Evolutionary conservation across 2,888 invertebrate species (phyloP).

Genomic region (Drosophila meridionalis): DNA sequence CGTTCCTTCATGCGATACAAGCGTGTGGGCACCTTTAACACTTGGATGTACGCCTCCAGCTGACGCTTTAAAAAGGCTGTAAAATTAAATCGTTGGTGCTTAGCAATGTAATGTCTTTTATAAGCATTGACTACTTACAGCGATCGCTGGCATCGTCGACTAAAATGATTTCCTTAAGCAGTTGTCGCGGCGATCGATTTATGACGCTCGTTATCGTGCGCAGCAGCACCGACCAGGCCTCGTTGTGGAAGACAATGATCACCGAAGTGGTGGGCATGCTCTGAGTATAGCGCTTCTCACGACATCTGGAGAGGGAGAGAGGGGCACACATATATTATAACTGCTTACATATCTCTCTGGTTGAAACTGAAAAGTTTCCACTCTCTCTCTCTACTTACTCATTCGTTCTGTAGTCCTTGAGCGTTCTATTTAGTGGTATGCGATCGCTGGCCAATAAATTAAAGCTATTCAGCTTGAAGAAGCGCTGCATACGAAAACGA

Average conservation of each 20-base stretch:
- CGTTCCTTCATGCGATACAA: slow-evolving; percentile 89
- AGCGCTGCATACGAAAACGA: slow-evolving; percentile 90
- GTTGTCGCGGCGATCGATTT: slow-evolving; percentile 91
- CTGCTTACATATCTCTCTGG: too few species aligned
- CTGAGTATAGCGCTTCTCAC: slow-evolving; percentile 86
- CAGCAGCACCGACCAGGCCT: slow-evolving; percentile 98
- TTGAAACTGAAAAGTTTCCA: neutral
- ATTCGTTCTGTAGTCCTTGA: slow-evolving; percentile 93
- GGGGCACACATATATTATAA: neutral
- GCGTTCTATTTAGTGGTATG: slow-evolving; percentile 92
- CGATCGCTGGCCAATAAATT: slow-evolving; percentile 95
- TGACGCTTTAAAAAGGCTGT: slow-evolving; percentile 88
- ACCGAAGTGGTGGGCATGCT: slow-evolving; percentile 94
- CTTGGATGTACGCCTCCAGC: slow-evolving; percentile 89
- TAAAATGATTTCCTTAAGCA: slow-evolving; percentile 93
- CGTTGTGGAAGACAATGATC: slow-evolving; percentile 99
- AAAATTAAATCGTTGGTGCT: too few species aligned
- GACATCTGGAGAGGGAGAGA: slow-evolving; percentile 86
- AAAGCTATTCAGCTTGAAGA: slow-evolving; percentile 93
- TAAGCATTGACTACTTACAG: slow-evolving; percentile 86
- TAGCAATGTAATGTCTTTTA: neutral
- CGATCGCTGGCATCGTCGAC: slow-evolving; percentile 96
- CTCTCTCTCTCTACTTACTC: slow-evolving; percentile 86
- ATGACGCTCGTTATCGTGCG: slow-evolving; percentile 98
- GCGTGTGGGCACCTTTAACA: slow-evolving; percentile 87